These are phyloP conservation scores for Fragum whitleyi DNA, from an alignment of 2,888 invertebrate genomes.

Conservation along the genomic window DNA sequence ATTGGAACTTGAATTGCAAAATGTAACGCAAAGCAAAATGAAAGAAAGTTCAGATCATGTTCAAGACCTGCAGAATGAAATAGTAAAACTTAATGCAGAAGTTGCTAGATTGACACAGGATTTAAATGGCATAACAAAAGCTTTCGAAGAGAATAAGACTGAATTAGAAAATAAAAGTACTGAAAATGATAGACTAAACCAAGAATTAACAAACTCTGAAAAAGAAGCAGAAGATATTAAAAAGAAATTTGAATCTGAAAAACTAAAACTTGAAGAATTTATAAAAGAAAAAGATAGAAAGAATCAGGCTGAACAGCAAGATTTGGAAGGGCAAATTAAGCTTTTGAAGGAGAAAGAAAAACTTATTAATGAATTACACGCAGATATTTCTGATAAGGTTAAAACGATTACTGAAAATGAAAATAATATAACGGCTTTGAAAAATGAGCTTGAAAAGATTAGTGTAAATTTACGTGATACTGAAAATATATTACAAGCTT, in stretches of 20 bases:
- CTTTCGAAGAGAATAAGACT: conserved; percentile 18
- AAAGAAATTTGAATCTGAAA: conserved; percentile 34
- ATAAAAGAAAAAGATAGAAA: conserved; percentile 50
- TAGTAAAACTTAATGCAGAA: conserved; percentile 24
- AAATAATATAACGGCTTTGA: neutral
- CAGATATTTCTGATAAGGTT: conserved; percentile 26
- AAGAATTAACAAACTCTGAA: conserved; percentile 9
- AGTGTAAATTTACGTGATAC: neutral
- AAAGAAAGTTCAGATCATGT: conserved; percentile 30
- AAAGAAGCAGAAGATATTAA: conserved; percentile 28
- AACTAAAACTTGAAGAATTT: conserved; percentile 17
- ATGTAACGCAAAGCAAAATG: conserved; percentile 28
- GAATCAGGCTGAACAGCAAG: conserved; percentile 73
- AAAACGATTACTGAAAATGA: neutral
- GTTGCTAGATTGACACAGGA: neutral
- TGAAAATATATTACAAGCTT: neutral
- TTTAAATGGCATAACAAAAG: neutral
- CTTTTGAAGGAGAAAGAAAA: conserved; percentile 1
- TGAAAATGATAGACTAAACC: neutral
- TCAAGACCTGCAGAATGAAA: conserved; percentile 22
- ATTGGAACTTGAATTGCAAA: conserved; percentile 31
- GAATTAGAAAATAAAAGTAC: neutral
- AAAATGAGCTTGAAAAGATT: neutral
- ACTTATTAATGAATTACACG: conserved; percentile 2
- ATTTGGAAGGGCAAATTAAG: conserved; percentile 86